phyloP scores from a whole-genome alignment of 2,113 vertebrate species.

The Notothenia rossii region DNA sequence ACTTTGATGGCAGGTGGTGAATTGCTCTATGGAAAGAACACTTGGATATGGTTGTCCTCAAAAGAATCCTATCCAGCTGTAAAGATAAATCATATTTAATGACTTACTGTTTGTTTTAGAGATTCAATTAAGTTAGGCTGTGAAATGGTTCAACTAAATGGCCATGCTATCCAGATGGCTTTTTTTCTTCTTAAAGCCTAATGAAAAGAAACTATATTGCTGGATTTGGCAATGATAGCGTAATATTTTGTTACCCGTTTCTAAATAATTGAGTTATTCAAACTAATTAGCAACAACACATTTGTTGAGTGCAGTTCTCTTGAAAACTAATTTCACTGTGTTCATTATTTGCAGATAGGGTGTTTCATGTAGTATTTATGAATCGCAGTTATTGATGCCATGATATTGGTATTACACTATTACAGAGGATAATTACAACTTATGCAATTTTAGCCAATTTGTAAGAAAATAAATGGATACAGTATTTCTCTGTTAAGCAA shows the following conservation, averaged over 20 bases:
- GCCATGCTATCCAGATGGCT: neutral
- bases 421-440: constrained; percentile 43
- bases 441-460: constrained; percentile 38
- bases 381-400: constrained; percentile 35
- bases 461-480: constrained; percentile 20
- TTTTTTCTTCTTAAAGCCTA: neutral
- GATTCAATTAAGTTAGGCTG: constrained; percentile 11
- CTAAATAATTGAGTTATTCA: neutral
- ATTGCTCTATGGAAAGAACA: constrained; percentile 42
- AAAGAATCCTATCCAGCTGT: constrained; percentile 58
- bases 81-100: constrained; percentile 50
- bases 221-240: too few species aligned
- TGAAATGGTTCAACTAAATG: neutral
- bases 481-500: constrained; percentile 41
- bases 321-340: neutral
- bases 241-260: neutral
- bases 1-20: constrained; percentile 71
- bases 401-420: constrained; percentile 28
- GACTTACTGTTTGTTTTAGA: constrained; percentile 20
- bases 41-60: constrained; percentile 37
- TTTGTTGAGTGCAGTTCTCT: neutral
- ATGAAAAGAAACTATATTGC: neutral
- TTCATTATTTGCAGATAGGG: neutral
- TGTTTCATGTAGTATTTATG: neutral
- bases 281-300: neutral